Evolutionary conservation across 2,797 vertebrate genomes (phyloP).

Genomic region (Notolabrus celidotus): DNA sequence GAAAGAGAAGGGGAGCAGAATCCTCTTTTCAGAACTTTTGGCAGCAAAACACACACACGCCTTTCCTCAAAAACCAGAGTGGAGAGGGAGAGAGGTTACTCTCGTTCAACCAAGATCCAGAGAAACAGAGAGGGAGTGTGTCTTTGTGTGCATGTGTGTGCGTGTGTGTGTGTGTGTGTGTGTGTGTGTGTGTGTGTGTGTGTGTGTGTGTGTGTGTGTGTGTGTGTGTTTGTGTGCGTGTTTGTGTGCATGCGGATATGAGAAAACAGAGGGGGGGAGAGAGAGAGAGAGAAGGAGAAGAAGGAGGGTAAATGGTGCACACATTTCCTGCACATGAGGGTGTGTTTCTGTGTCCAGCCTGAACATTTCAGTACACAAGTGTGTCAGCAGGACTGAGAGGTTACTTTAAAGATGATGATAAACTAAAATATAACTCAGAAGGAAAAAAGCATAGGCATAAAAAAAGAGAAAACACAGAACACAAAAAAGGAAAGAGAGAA

Average conservation of each 20-base stretch:
- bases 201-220: background rate
- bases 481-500: background rate
- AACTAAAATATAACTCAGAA: no score
- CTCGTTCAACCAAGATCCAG: conserved; percentile 48
- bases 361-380: conserved; percentile 10
- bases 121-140: background rate
- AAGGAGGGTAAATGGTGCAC: conserved; percentile 19
- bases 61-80: conserved; percentile 38
- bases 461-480: background rate
- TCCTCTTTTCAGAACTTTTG: conserved; percentile 37
- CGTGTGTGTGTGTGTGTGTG: background rate
- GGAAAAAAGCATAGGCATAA: no score
- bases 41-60: conserved; percentile 39
- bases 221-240: background rate
- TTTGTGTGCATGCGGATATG: no score
- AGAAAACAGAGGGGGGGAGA: background rate
- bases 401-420: no score
- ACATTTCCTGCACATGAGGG: conserved; percentile 46
- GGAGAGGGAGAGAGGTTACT: conserved; percentile 61
- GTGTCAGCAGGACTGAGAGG: background rate
- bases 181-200: background rate
- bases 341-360: conserved; percentile 22
- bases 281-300: conserved; percentile 1
- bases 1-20: conserved; percentile 23
- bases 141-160: background rate